These are phyloP conservation scores for Gymnosoma rotundatum DNA, from an alignment of 2,888 invertebrate species.

Conservation along the genomic window DNA sequence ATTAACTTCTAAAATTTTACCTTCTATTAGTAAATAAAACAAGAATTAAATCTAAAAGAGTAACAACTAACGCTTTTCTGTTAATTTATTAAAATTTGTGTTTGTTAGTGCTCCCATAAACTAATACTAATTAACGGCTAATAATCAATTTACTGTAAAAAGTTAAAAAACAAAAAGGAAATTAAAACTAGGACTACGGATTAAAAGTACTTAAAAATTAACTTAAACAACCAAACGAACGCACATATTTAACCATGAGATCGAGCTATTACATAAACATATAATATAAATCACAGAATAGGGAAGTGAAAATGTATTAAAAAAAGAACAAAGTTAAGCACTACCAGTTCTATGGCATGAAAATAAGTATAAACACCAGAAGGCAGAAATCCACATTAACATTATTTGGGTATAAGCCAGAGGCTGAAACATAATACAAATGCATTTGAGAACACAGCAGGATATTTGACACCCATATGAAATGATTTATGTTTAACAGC, in stretches of 20 bases:
- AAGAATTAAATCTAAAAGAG: too few species aligned
- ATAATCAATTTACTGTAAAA: constrained; percentile 28
- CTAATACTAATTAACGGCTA: constrained; percentile 39
- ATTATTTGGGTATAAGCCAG: constrained; percentile 57
- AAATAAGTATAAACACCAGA: constrained; percentile 3
- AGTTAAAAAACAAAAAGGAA: constrained; percentile 11
- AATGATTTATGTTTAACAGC: constrained; percentile 68
- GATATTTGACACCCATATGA: constrained; percentile 69
- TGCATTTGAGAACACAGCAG: constrained; percentile 68
- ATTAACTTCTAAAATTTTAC: too few species aligned
- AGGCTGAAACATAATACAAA: constrained; percentile 66
- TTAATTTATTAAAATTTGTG: neutral
- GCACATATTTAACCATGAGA: neutral
- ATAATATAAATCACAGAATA: constrained; percentile 1
- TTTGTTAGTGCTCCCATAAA: neutral
- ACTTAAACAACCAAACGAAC: constrained; percentile 1
- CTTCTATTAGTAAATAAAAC: too few species aligned
- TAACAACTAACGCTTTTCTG: too few species aligned
- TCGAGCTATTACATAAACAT: constrained; percentile 5
- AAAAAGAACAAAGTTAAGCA: neutral
- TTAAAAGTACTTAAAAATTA: constrained; percentile 35
- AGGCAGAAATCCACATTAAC: constrained; percentile 26
- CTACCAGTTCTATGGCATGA: neutral
- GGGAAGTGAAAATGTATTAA: too few species aligned
- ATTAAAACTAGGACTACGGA: neutral